These are phyloP conservation scores for Nixonia krombeini DNA, from an alignment of 1,140 invertebrate species.

Conservation along the genomic window DNA sequence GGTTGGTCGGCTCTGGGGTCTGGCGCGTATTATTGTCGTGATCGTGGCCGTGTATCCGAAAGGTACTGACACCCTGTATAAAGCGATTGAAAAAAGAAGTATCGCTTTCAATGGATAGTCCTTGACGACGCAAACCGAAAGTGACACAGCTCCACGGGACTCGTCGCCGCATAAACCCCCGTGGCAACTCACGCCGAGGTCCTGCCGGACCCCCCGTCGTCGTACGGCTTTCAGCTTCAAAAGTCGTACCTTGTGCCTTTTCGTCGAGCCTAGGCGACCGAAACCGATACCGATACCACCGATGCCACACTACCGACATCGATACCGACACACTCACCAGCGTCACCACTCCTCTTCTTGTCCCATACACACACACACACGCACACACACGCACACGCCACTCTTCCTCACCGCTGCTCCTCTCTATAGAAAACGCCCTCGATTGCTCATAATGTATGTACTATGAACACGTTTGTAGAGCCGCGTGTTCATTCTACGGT, in stretches of 20 bases:
- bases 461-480: constrained; percentile 7
- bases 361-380: too few species aligned
- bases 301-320: too few species aligned
- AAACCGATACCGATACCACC: constrained; percentile 50
- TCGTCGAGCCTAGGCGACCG: constrained; percentile 39
- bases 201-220: constrained; percentile 51
- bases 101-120: constrained; percentile 56
- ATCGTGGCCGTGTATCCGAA: constrained; percentile 11
- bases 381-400: too few species aligned
- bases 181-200: constrained; percentile 13
- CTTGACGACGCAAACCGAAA: constrained; percentile 38
- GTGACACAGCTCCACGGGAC: constrained; percentile 44
- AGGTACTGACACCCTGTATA: constrained; percentile 11
- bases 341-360: neutral
- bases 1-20: neutral
- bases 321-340: neutral
- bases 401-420: constrained; percentile 4
- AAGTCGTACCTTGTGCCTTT: constrained; percentile 51
- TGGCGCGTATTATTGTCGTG: constrained; percentile 13
- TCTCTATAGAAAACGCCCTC: constrained; percentile 5
- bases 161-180: constrained; percentile 34
- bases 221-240: constrained; percentile 53
- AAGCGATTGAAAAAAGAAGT: constrained; percentile 28
- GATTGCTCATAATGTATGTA: neutral
- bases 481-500: constrained; percentile 19